Conservation (phyloP, 2,113 vertebrate genomes). For the Megaceryle torquata region DNA sequence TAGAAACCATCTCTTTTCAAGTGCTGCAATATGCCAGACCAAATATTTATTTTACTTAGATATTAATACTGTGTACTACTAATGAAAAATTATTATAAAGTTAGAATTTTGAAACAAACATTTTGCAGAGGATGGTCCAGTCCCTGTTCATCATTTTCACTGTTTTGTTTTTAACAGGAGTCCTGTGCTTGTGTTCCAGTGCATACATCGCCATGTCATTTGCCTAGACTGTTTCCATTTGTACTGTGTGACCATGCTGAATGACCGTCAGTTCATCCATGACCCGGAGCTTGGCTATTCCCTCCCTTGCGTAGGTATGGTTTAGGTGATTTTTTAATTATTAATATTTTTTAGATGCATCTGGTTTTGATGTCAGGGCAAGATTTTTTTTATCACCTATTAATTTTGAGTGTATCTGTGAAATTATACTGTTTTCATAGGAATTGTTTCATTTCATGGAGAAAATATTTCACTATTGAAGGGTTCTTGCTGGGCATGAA, state of each 20-base stretch:
- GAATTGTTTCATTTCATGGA: not conserved
- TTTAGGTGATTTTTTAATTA: not conserved
- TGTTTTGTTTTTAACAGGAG: constrained; percentile 68
- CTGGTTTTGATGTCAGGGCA: not conserved
- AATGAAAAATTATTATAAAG: not conserved
- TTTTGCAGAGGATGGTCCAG: not conserved
- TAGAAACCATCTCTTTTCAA: not conserved
- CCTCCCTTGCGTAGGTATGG: constrained; percentile 87
- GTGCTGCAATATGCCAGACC: not conserved
- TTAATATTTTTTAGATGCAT: not conserved
- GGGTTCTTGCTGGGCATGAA: not conserved
- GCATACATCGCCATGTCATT: constrained; percentile 85
- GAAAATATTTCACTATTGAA: not conserved
- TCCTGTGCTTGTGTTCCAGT: constrained; percentile 88
- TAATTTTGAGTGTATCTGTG: not conserved
- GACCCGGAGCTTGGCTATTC: constrained; percentile 84
- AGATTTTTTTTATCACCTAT: not conserved
- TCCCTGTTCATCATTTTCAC: not conserved
- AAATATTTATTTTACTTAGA: not conserved
- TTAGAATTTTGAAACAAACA: not conserved
- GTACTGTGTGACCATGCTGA: constrained; percentile 87
- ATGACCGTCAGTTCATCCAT: constrained; percentile 84
- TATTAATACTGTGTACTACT: not conserved
- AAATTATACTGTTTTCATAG: not conserved
- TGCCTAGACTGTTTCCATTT: constrained; percentile 90